Evolutionary conservation across 2,888 invertebrate species (phyloP), one percentile per base, ranked within the genome.

Genomic region (Ctenicera cuprea): DNA sequence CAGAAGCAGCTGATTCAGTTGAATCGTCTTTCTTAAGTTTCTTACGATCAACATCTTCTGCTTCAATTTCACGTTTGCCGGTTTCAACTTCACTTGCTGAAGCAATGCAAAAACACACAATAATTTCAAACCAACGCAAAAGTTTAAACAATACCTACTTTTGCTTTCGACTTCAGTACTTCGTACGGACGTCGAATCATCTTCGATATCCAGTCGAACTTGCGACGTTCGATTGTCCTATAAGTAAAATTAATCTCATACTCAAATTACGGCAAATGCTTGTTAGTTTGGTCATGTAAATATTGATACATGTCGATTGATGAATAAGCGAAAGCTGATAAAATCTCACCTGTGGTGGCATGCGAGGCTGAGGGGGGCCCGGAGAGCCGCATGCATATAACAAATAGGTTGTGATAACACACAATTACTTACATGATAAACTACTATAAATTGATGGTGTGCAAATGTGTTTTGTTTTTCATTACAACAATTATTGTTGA

Each of bases 171-270:
- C 92, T 87, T 95, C 95, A 90, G 92, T 94, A 89, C 93, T 93
- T 88, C 93, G 91, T 86, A 94, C 91, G 78, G 95, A 94, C 85
- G 94, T 92, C 84, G 94, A 92, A 90, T 96, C 95, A 94, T 95
- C 95, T 94, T 95, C 95, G 92, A 94, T 91, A 90, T 95, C 95
- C 92, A 95, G 93, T 85, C 93, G 95, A 89, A 94, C 92, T 90
- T 95, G 95, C 85, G 95, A 95, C 87, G 93, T 93, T 91, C 95
- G 95, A 89, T 94, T 94, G 92, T 95, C 95, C 95, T 95, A 88
- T 86, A 84, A 84, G 83, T 68, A 76, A 71, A 79, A 76, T 71
- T 16, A 50, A 52, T 61, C 64, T 45, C 61, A 71, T 45, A 14
- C 57, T 57, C 59, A 59, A 59, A 38, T 7, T 11, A 20, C 3